Base-by-base conservation (phyloP, 2,113 vertebrate genomes). In the Crotalus helleri region DNA sequence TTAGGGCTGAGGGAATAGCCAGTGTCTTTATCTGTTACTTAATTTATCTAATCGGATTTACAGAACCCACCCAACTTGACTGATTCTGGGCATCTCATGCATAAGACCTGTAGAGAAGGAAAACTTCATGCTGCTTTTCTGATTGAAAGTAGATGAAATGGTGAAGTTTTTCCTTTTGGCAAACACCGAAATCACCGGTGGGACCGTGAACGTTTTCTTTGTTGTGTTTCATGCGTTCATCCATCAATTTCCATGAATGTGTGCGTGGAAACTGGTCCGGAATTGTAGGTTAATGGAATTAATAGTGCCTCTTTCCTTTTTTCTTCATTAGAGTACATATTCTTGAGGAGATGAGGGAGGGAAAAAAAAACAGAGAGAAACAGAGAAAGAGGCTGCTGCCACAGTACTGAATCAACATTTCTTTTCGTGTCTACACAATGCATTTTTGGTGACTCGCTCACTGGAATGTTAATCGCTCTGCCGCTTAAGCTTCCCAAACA, bases 401-500 rank as follows among this genome's bases (percentile, higher is more conserved):
- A 5, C 24, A 24, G 44, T 89, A 86, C 13, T n/a, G 39, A 54
- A 92, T 91, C 93, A 74, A 58, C 74, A 23, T 4, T 61, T 54
- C n/a, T 33, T 46, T 13, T 88, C 53, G 54, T 17, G 1, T 55
- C 29, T 89, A 51, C 51, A 44, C 90, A 93, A 92, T 61, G 13
- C 55, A 26, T 33, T 91, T 91, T 87, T 91, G 8, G 90, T 85
- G 86, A 89, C 23, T 91, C 86, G 44, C 55, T 4, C 46, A 4
- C 13, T 85, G 85, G 64, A 89, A 93, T 61, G 29, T 61, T 92
- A 91, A 94, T 89, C 33, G 58, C 59, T 4, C 0, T 54, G 33
- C 44, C 61, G 39, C 17, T 85, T 91, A 85, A 89, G 46, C 85
- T 91, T n/a, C 85, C 74, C 44, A 93, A 92, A 89, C 61, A 86